Conservation (phyloP, 2,113 vertebrate species). For the Podarcis raffonei region DNA sequence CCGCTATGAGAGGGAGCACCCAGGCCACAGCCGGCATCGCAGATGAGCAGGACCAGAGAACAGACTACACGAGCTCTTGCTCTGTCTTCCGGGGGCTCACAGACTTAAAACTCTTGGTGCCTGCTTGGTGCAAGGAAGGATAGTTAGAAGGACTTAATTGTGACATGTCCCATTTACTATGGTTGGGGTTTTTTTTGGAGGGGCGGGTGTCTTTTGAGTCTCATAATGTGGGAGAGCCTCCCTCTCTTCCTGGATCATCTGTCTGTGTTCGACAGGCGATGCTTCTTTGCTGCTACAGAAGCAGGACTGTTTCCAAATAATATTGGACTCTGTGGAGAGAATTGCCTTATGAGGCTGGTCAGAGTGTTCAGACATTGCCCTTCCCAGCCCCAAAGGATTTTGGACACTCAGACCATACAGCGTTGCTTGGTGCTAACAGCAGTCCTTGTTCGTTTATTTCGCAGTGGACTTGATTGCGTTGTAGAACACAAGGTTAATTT, state of each 20-base stretch:
- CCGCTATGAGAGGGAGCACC: constrained; percentile 77
- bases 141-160: constrained; percentile 1
- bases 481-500: constrained; percentile 70
- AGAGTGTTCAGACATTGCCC: background rate
- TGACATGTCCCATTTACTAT: background rate
- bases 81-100: background rate
- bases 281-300: background rate
- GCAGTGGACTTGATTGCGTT: constrained; percentile 55
- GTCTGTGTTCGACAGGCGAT: background rate
- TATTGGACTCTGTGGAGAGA: background rate
- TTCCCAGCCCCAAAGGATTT: constrained; percentile 12
- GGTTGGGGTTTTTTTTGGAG: background rate
- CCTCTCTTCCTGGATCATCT: background rate
- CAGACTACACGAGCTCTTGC: background rate
- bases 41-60: constrained; percentile 52
- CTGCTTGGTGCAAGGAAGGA: background rate
- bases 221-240: background rate
- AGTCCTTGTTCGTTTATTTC: background rate
- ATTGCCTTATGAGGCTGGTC: accelerated
- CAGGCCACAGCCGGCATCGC: constrained; percentile 76
- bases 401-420: background rate
- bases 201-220: background rate
- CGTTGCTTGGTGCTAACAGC: constrained; percentile 73
- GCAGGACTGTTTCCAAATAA: background rate
- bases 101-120: background rate